Conservation (phyloP, 2,888 invertebrate genomes). For the Nematopogon swammerdamellus region DNA sequence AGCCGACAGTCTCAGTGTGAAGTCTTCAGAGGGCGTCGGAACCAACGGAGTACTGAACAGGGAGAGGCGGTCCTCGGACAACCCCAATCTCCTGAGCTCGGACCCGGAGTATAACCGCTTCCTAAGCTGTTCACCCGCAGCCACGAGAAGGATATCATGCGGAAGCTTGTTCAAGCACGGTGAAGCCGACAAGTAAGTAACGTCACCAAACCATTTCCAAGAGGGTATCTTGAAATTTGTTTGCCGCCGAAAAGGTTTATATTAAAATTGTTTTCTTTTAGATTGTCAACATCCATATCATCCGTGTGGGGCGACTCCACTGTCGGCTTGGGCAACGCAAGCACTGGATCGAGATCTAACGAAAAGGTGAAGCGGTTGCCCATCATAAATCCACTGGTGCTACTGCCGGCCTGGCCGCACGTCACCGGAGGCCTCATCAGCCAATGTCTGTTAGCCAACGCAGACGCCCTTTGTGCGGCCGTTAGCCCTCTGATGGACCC, state of each 20-base stretch:
- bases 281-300: conserved; percentile 50
- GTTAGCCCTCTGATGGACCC: conserved; percentile 95
- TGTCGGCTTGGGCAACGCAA: conserved; percentile 20
- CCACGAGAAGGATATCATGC: conserved; percentile 86
- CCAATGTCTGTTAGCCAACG: conserved; percentile 92
- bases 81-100: conserved; percentile 59
- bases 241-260: no score
- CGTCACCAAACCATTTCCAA: no score
- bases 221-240: no score
- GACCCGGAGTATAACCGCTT: conserved; percentile 64
- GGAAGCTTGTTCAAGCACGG: conserved; percentile 82
- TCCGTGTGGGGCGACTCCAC: conserved; percentile 46
- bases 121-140: conserved; percentile 75
- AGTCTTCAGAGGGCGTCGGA: conserved; percentile 36
- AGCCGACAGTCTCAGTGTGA: conserved; percentile 38
- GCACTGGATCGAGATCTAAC: conserved; percentile 32
- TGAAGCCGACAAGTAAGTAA: conserved; percentile 58
- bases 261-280: conserved; percentile 12
- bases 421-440: conserved; percentile 85
- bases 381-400: conserved; percentile 86
- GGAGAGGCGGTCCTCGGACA: conserved; percentile 51
- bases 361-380: conserved; percentile 70
- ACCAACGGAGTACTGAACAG: conserved; percentile 26
- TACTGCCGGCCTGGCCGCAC: conserved; percentile 84
- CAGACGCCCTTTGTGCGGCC: conserved; percentile 93